phyloP scores from a whole-genome alignment of 2,888 invertebrate genomes.

The Malthinus flaveolus region DNA sequence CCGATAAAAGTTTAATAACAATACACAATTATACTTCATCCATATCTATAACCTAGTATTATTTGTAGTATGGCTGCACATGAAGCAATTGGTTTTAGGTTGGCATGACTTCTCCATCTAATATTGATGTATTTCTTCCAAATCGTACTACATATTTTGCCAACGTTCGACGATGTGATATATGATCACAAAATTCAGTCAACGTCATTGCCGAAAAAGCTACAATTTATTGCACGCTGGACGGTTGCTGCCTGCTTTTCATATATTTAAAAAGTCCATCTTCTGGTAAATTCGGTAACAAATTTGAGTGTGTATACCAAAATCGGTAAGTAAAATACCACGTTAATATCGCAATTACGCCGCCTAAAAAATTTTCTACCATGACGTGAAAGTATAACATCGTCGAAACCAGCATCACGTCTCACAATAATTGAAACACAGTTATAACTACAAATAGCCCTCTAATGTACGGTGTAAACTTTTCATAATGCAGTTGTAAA shows the following conservation, averaged over 20 bases:
- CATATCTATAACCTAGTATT: no score
- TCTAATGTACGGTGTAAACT: slow-evolving; percentile 80
- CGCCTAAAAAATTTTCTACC: slow-evolving; percentile 92
- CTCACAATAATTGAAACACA: slow-evolving; percentile 84
- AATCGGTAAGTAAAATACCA: slow-evolving; percentile 90
- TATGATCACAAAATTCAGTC: no score
- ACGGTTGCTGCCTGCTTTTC: slow-evolving; percentile 54
- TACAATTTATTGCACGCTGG: slow-evolving; percentile 2
- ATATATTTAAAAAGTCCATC: slow-evolving; percentile 80
- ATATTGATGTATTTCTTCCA: no score
- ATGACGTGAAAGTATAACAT: slow-evolving; percentile 95
- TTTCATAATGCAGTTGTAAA: slow-evolving; percentile 73
- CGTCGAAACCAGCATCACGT: slow-evolving; percentile 91
- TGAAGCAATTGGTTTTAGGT: no score
- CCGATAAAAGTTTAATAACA: no score
- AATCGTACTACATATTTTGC: no score
- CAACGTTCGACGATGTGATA: no score
- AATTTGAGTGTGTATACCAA: slow-evolving; percentile 69
- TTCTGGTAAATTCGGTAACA: slow-evolving; percentile 73
- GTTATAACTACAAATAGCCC: slow-evolving; percentile 78
- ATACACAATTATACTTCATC: no score
- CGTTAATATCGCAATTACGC: slow-evolving; percentile 80
- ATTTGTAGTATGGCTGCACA: no score
- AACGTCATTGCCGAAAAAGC: no score
- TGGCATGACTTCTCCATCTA: no score